Base-by-base conservation (phyloP, 2,888 invertebrate genomes). In the Strigamia transsilvanica region DNA sequence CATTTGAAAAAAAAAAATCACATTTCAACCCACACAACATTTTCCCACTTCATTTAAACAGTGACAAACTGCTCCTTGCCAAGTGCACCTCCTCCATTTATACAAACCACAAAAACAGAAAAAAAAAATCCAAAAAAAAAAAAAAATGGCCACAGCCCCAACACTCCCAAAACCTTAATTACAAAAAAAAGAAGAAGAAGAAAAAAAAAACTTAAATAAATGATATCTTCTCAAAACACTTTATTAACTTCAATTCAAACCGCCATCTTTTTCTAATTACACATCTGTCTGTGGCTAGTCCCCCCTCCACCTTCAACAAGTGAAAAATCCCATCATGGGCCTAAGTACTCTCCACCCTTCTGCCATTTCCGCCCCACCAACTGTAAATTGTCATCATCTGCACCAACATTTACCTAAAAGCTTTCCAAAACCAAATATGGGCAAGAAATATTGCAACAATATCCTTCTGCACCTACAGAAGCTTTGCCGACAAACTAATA, bases 321-420 rank as follows among this genome's bases (percentile, higher is more conserved):
- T 2, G 13, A 46, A 46, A 46, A 46, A 2, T n/a, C 46, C n/a
- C 7, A 61, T 61, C 18, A 61, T 61, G 9, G 21, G 61, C 10
- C 12, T 61, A 12, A 10, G 23, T 61, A 18, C 18, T 7, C 18
- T 18, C 5, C 61, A 5, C 10, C 18, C 18, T 61, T 21, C 23
- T 6, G 7, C 23, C 23, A 18, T 61, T 61, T 61, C 18, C 61
- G 18, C 61, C 23, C 9, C 61, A 12, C 10, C 61, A 51, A 51
- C 51, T 51, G 61, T 61, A 61, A 61, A 61, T 21, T 61, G 61
- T 61, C 61, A 61, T 61, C 61, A 61, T 61, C 21, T 18, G 61
- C 21, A 23, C 1, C 61, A 61, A 61, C 21, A 61, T 61, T 6
- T 7, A 61, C 61, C 61, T 61, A 61, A 61, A 61, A 61, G 61